phyloP scores from a whole-genome alignment of 2,888 invertebrate species.

The Melinaea marsaeus region DNA sequence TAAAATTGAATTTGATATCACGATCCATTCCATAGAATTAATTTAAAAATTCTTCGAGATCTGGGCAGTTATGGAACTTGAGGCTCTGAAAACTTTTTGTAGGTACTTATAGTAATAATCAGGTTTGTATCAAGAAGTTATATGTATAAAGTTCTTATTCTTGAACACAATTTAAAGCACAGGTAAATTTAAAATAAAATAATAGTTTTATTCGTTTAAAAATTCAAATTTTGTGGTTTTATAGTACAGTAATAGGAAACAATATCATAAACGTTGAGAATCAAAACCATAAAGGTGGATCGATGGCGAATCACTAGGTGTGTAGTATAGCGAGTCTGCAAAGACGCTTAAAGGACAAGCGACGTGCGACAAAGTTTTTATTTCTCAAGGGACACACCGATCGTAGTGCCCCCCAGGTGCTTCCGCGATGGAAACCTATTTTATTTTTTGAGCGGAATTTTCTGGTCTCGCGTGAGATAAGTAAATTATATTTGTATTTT shows the following conservation, averaged over 20 bases:
- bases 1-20: conserved; percentile 44
- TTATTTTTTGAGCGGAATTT: conserved; percentile 76
- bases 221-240: not conserved
- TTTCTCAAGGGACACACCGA: conserved; percentile 75
- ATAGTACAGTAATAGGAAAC: conserved; percentile 58
- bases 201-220: no score
- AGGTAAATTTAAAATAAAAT: no score
- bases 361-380: conserved; percentile 78
- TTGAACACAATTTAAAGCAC: no score
- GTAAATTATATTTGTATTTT: conserved; percentile 73
- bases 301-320: conserved; percentile 70
- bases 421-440: conserved; percentile 73
- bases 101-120: no score
- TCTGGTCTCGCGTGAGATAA: conserved; percentile 74
- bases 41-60: conserved; percentile 70
- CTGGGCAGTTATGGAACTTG: conserved; percentile 69
- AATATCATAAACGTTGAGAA: conserved; percentile 74
- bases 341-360: conserved; percentile 73
- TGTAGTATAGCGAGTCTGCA: conserved; percentile 63
- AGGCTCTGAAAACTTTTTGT: conserved; percentile 57
- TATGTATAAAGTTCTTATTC: no score
- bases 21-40: conserved; percentile 48
- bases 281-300: conserved; percentile 71
- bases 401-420: conserved; percentile 75
- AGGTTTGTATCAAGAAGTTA: no score